Evolutionary conservation across 2,797 vertebrate genomes (phyloP).

Genomic region (Chloroceryle inda): DNA sequence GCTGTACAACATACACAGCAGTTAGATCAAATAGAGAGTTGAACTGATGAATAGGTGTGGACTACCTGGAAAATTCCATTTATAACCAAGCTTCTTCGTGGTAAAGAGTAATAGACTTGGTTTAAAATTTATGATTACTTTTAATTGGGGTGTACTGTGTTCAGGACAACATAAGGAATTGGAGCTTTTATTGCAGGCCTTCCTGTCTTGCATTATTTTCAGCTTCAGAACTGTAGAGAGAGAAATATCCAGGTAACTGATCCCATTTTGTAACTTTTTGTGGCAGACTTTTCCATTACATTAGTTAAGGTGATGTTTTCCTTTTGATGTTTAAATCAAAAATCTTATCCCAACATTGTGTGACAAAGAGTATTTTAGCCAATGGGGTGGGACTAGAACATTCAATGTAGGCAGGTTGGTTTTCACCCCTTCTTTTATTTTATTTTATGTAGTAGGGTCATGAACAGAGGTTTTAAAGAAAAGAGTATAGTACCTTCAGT

Average conservation of each 20-base stretch:
- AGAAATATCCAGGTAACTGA: not conserved
- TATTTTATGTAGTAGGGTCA: not conserved
- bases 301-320: not conserved
- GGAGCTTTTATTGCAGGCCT: not conserved
- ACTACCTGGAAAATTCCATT: not conserved
- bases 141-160: not conserved
- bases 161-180: not conserved
- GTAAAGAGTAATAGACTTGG: not conserved
- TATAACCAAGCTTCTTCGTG: not conserved
- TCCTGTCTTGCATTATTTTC: not conserved
- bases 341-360: not conserved
- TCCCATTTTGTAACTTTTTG: not conserved
- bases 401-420: not conserved
- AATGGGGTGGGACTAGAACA: not conserved
- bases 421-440: not conserved
- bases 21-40: not conserved
- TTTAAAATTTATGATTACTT: not conserved
- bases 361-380: not conserved
- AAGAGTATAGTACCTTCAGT: not conserved
- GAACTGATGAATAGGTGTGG: not conserved
- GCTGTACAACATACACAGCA: not conserved
- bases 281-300: not conserved
- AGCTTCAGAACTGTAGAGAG: not conserved
- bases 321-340: not conserved
- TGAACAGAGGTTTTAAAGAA: not conserved